Conservation (phyloP, 2,113 vertebrate genomes). For the Paraplagusia blochii region DNA sequence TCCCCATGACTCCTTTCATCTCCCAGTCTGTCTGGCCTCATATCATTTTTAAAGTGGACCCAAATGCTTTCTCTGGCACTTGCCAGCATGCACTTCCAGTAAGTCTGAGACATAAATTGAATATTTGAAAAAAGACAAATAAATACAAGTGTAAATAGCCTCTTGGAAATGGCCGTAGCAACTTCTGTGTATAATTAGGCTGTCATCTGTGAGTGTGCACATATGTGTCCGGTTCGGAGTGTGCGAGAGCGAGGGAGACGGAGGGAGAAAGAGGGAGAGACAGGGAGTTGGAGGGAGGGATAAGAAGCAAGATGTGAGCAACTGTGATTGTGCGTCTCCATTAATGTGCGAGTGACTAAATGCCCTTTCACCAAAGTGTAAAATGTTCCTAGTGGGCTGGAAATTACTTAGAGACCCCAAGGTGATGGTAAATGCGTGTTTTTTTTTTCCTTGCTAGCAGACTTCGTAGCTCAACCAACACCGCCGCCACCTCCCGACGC, state of each 20-base stretch:
- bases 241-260: slow-evolving; percentile 1
- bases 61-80: slow-evolving; percentile 75
- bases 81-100: slow-evolving; percentile 71
- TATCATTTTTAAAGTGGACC: slow-evolving; percentile 80
- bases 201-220: slow-evolving; percentile 44
- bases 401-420: slow-evolving; percentile 53
- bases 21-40: slow-evolving; percentile 75
- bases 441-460: slow-evolving; percentile 44
- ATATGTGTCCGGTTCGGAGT: slow-evolving; percentile 38
- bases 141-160: slow-evolving; percentile 76
- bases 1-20: slow-evolving; percentile 74
- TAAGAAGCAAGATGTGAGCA: slow-evolving; percentile 41
- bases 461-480: slow-evolving; percentile 29
- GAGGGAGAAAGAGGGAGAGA: not conserved
- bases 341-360: slow-evolving; percentile 59
- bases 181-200: slow-evolving; percentile 71
- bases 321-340: slow-evolving; percentile 47
- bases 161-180: slow-evolving; percentile 59
- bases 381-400: slow-evolving; percentile 61
- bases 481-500: slow-evolving; percentile 15
- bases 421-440: slow-evolving; percentile 42
- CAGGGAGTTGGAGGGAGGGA: too few relatives aligned
- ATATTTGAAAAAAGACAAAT: slow-evolving; percentile 75
- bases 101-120: slow-evolving; percentile 74
- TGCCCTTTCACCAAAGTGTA: slow-evolving; percentile 52